Evolutionary conservation across 1,140 invertebrate genomes (phyloP), one percentile per base, ranked within the genome.

Genomic region (Phortica variegata): DNA sequence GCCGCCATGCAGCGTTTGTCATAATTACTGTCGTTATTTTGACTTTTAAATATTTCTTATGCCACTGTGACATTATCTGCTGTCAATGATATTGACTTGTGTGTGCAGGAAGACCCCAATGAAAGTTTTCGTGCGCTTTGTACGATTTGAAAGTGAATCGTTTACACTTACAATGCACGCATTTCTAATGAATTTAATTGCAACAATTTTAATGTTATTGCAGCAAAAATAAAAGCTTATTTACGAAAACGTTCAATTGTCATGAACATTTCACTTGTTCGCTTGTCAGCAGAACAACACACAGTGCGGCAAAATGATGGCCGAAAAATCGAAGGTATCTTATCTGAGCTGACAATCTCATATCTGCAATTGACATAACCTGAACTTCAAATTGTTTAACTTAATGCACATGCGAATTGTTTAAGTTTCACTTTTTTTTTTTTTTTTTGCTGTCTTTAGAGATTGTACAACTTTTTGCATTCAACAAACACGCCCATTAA

Each of bases 11-110:
- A n/a, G 49, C 57, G 55, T 58, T 55, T 52, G 49, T 58, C 55
- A 58, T 58, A 58, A 58, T 58, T 58, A 58, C 44, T 50, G 55
- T 44, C 48, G 54, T 55, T 44, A 58, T 52, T 58, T 58, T 58
- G 33, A 54, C 47, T 48, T 33, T 48, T 8, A 46, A 38, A 36
- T 34, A 36, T 34, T 36, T 34, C 37, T 16, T 49, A 47, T 51
- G 23, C 10, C 5, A 26, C 10, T 56, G 55, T 58, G 56, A 58
- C 56, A 58, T 48, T 58, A 58, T 58, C 55, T 26, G 10, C 23
- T 6, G 23, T 26, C 23, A 26, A 26, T 26, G 49, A 49, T 58
- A 49, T 52, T 46, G 44, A n/a, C 41, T 48, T 57, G 52, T 57
- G 56, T 58, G 57, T 58, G 55, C 23, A 26, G 23, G 23, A 26